Evolutionary conservation across 2,888 invertebrate species (phyloP).

Genomic region (Lissocephala sabroskyi): DNA sequence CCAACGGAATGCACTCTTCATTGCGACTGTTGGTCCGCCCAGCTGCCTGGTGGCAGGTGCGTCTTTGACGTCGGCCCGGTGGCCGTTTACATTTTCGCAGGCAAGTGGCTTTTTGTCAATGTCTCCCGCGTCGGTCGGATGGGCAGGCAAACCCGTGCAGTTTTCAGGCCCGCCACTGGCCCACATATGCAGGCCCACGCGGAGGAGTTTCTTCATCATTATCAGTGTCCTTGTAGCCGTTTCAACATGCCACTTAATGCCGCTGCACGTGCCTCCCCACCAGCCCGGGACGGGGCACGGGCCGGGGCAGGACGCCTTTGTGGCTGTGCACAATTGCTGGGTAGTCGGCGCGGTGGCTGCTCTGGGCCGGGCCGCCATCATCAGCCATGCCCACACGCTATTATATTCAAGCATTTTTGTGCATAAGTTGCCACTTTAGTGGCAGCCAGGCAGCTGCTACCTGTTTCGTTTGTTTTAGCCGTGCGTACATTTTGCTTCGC

Average conservation of each 20-base stretch:
- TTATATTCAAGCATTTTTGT: conserved; percentile 60
- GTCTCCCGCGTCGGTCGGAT: conserved; percentile 28
- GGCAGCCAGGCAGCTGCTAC: conserved; percentile 54
- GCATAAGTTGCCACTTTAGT: conserved; percentile 64
- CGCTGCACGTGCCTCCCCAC: conserved; percentile 53
- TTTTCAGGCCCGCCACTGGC: conserved; percentile 45
- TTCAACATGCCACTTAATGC: conserved; percentile 65
- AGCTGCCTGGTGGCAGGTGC: not conserved
- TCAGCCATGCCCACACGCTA: conserved; percentile 21
- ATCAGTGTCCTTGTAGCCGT: conserved; percentile 54
- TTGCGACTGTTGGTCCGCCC: not conserved
- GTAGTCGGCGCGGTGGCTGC: conserved; percentile 2
- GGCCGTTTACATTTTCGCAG: conserved; percentile 18
- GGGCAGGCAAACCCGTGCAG: conserved; percentile 31
- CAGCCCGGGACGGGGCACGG: no score
- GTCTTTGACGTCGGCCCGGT: not conserved
- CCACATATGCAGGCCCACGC: conserved; percentile 15
- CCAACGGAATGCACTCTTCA: not conserved
- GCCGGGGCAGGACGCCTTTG: conserved; percentile 4
- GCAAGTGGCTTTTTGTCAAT: conserved; percentile 60
- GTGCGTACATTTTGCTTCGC: not conserved
- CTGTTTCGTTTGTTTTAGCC: conserved; percentile 41
- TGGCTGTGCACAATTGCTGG: conserved; percentile 17
- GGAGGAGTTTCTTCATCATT: conserved; percentile 50
- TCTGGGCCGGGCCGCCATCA: conserved; percentile 9